Percentiles rank a stretch among this genome's conserved stretches.
Conservation (phyloP, 2,113 vertebrate species). For the Cebus imitator region DNA sequence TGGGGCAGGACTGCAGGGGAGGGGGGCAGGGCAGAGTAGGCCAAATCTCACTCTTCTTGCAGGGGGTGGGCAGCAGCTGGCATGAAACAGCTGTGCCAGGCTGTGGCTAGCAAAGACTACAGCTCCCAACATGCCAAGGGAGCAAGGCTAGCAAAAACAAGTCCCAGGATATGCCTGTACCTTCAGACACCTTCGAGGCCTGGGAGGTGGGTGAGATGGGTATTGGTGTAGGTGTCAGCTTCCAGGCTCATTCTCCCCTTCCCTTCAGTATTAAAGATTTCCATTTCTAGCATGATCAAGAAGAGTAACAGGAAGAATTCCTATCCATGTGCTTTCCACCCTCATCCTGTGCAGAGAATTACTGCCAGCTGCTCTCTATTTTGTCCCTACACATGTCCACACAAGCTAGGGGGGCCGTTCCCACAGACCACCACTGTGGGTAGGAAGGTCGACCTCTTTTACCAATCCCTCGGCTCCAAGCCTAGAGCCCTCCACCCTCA, state of each 20-base stretch:
- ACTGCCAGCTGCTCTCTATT: slow-evolving; percentile 39
- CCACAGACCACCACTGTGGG: not conserved
- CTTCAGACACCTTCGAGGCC: slow-evolving; percentile 75
- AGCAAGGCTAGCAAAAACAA: slow-evolving; percentile 69
- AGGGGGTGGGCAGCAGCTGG: slow-evolving; percentile 70
- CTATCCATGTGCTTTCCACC: slow-evolving; percentile 56
- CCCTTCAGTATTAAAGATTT: slow-evolving; percentile 40
- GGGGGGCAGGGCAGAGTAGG: slow-evolving; percentile 5
- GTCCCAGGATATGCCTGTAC: slow-evolving; percentile 72
- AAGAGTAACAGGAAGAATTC: slow-evolving; percentile 7
- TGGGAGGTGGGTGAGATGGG: slow-evolving; percentile 32
- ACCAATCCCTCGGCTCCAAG: not conserved
- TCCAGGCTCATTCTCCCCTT: slow-evolving; percentile 22
- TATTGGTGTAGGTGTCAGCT: slow-evolving; percentile 28
- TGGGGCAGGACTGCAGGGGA: slow-evolving; percentile 56
- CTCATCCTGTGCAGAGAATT: slow-evolving; percentile 32
- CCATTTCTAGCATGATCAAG: slow-evolving; percentile 37
- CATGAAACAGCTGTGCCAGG: slow-evolving; percentile 73
- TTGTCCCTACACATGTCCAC: not conserved
- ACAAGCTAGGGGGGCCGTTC: not conserved
- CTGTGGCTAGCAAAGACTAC: slow-evolving; percentile 74
- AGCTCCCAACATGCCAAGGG: slow-evolving; percentile 77
- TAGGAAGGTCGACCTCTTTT: slow-evolving; percentile 31
- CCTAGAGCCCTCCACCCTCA: slow-evolving; percentile 20
- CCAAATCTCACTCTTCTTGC: slow-evolving; percentile 58